These are phyloP conservation scores for Sorex maritimensis DNA, from an alignment of 2,797 vertebrate species.

Conservation along the genomic window DNA sequence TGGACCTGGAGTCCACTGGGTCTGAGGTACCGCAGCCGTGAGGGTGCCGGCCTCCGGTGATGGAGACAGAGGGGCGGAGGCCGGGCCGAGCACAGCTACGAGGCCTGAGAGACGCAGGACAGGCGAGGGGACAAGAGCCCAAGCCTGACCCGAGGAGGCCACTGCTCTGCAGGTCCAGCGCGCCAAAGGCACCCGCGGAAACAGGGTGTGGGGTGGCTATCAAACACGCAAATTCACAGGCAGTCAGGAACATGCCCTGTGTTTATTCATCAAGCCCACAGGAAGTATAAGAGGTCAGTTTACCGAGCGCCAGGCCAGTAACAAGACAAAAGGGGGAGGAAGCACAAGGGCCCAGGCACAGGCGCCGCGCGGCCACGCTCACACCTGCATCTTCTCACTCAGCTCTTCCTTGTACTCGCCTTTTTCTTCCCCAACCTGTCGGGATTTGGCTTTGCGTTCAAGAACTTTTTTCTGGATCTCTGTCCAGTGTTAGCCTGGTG, in stretches of 20 bases:
- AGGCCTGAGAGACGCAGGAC: too few relatives aligned
- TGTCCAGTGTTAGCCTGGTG: conserved; percentile 98
- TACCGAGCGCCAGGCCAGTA: neutral
- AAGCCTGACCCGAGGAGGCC: too few relatives aligned
- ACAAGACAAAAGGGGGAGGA: neutral
- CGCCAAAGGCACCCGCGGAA: too few relatives aligned
- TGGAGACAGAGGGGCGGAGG: too few relatives aligned
- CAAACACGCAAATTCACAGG: conserved; percentile 22
- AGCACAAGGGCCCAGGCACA: too few relatives aligned
- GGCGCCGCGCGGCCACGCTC: conserved; percentile 74
- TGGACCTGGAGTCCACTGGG: neutral
- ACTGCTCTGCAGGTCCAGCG: neutral
- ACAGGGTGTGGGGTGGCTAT: too few relatives aligned
- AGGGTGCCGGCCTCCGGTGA: too few relatives aligned
- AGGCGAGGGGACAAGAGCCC: too few relatives aligned
- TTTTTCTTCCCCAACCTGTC: conserved; percentile 97
- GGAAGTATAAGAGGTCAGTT: conserved; percentile 51
- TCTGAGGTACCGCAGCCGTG: too few relatives aligned
- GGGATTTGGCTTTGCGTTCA: conserved; percentile 97
- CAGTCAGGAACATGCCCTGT: conserved; percentile 14
- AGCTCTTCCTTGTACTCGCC: conserved; percentile 99
- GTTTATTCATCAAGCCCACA: conserved; percentile 47
- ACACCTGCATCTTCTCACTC: conserved; percentile 98
- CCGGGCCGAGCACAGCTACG: too few relatives aligned
- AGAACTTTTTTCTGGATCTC: conserved; percentile 98